These are phyloP conservation scores for Rhodeus uyekii DNA, from an alignment of 2,797 vertebrate genomes.

Conservation along the genomic window DNA sequence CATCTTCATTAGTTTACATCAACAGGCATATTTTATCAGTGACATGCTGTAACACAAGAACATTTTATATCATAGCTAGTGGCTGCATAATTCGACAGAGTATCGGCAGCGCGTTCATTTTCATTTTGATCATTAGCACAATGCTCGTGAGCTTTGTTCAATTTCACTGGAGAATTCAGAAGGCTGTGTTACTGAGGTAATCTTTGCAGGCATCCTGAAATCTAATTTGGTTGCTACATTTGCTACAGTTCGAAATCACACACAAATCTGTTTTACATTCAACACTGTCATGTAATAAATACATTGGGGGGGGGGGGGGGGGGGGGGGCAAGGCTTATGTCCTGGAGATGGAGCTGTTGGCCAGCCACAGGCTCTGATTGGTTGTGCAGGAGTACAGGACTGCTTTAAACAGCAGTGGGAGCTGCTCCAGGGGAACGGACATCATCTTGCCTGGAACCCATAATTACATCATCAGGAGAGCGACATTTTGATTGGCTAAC, in stretches of 20 bases:
- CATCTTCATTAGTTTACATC: not conserved
- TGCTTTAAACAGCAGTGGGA: slow-evolving; percentile 97
- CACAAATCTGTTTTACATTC: slow-evolving; percentile 84
- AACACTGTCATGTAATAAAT: slow-evolving; percentile 99
- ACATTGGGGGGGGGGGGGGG: slow-evolving; percentile 81
- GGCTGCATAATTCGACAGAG: slow-evolving; percentile 26
- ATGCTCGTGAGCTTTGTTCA: not conserved
- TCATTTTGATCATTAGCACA: not conserved
- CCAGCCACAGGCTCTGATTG: slow-evolving; percentile 81
- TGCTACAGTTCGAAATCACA: slow-evolving; percentile 6
- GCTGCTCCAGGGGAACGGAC: slow-evolving; percentile 94
- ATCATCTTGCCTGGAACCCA: slow-evolving; percentile 90
- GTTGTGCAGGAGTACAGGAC: slow-evolving; percentile 98
- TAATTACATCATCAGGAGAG: not conserved
- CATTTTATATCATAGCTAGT: slow-evolving; percentile 10
- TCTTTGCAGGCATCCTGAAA: slow-evolving; percentile 1
- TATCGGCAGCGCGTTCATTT: not conserved
- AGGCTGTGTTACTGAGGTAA: slow-evolving; percentile 1
- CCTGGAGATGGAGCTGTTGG: slow-evolving; percentile 68
- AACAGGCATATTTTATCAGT: slow-evolving; percentile 23
- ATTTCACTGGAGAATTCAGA: not conserved
- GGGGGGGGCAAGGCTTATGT: slow-evolving; percentile 67
- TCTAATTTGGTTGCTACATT: slow-evolving; percentile 23
- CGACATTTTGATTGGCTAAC: not conserved
- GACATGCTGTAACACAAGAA: slow-evolving; percentile 36